Conservation (phyloP, 2,888 invertebrate species). For the Drosophila yooni region DNA sequence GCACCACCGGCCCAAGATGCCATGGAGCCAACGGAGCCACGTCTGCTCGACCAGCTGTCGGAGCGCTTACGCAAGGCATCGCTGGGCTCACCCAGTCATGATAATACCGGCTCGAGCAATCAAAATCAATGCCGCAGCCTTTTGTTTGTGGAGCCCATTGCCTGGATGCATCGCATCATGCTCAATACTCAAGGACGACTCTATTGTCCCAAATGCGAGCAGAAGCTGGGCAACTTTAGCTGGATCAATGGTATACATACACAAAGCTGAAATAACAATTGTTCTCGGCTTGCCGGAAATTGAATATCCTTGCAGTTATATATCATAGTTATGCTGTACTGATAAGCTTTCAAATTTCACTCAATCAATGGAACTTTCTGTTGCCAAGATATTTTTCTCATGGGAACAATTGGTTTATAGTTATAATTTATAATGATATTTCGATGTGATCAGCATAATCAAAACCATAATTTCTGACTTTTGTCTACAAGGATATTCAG, state of each 20-base stretch:
- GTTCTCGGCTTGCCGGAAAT: neutral
- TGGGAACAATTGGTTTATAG: neutral
- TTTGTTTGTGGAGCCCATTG: slow-evolving; percentile 94
- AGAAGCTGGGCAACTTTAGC: slow-evolving; percentile 95
- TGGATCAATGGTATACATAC: slow-evolving; percentile 91
- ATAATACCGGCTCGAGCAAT: slow-evolving; percentile 27
- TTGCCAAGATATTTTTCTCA: neutral
- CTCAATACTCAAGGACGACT: slow-evolving; percentile 92
- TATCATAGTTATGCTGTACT: neutral
- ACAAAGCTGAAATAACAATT: neutral
- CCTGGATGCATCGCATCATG: slow-evolving; percentile 93
- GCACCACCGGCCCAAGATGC: neutral
- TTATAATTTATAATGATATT: neutral
- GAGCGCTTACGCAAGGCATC: slow-evolving; percentile 79
- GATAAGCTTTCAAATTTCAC: neutral
- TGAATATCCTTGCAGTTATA: neutral
- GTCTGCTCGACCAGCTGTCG: slow-evolving; percentile 81
- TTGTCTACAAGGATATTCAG: neutral
- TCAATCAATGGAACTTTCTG: too few species aligned
- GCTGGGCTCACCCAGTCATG: slow-evolving; percentile 58
- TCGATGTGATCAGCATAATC: neutral
- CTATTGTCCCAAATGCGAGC: slow-evolving; percentile 93
- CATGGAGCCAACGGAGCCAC: slow-evolving; percentile 38
- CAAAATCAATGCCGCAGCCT: slow-evolving; percentile 88
- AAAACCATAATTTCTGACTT: neutral